Evolutionary conservation across 2,888 invertebrate species (phyloP).

Genomic region (Cylindroiulus punctatus): DNA sequence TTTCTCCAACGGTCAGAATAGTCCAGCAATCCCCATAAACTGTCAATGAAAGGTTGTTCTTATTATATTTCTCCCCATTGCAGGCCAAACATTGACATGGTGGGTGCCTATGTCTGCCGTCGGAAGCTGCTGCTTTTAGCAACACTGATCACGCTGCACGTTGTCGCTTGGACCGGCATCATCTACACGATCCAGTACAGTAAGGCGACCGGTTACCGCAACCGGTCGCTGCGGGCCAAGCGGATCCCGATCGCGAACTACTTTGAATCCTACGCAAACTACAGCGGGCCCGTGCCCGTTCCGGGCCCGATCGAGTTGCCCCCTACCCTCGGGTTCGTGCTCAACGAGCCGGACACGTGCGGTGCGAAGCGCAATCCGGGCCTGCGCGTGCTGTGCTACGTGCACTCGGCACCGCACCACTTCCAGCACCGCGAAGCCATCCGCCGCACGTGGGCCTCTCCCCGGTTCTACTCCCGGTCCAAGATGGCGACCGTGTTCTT

Average conservation of each 20-base stretch:
- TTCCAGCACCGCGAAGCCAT: slow-evolving; percentile 49
- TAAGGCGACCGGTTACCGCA: no score
- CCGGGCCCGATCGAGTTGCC: not conserved
- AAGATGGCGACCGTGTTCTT: slow-evolving; percentile 59
- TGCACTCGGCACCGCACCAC: slow-evolving; percentile 55
- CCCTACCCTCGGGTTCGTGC: not conserved
- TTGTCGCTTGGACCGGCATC: no score
- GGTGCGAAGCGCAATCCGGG: not conserved
- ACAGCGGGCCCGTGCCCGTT: not conserved
- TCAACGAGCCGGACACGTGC: slow-evolving; percentile 21
- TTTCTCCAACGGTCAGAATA: no score
- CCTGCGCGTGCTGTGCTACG: not conserved
- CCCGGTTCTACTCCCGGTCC: not conserved
- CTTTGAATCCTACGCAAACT: not conserved
- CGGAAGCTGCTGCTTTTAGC: no score
- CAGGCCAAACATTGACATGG: no score
- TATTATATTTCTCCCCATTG: no score
- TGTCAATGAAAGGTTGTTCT: no score
- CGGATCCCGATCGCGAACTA: not conserved
- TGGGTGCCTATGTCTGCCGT: no score
- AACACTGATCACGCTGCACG: no score
- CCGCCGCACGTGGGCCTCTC: slow-evolving; percentile 57
- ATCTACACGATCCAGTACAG: no score
- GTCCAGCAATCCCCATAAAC: no score
- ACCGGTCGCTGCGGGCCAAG: not conserved